Evolutionary conservation across 37 sponge, comb jelly and placozoan species (phyloP), one percentile per base, ranked within the genome.

Genomic region (Agelas oroides): DNA sequence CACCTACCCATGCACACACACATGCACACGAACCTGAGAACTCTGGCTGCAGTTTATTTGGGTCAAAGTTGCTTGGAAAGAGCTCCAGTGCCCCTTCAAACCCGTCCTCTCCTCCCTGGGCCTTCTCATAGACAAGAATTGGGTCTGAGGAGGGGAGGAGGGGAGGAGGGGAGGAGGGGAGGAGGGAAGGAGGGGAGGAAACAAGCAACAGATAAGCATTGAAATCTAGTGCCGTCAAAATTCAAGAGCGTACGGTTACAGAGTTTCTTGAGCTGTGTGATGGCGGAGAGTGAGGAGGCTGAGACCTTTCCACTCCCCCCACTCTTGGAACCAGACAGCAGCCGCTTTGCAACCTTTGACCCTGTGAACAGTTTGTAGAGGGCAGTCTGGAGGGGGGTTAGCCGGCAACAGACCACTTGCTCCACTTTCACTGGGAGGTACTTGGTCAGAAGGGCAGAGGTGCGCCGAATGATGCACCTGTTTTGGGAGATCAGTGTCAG

Each of bases 371-470:
- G 82, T 52, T 84, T 85, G 81, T 98, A 98, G 70, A 98, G 87
- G 1, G 71, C 61, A 0, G 71, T 52, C 75, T 98, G 98, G 2
- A 98, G 66, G 0, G 94, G 83, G 8, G 96, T 92, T 17, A 94
- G 88, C 14, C 81, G 62, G 53, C 98, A 98, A 85, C 98, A 98
- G 21, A 98, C 81, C 27, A 98, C 90, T 81, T 90, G 93, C 82
- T 97, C 89, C 23, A 81, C 69, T 75, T 98, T 98, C 30, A 98
- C 96, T 31, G 98, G 98, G 25, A 98, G 94, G 78, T 98, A 98
- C 64, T 94, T 91, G 70, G 96, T 92, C n/a, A 98, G 88, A 27
- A 98, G 82, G 27, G 92, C 77, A 25, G 98, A 77, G 17, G 98
- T 98, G 21, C 98, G 78, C 20, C 98, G 71, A 32, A 98, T 98